A percentile compares a stretch with the other conserved stretches of the same genome.
These are phyloP conservation scores for fruit fly (Drosophila melanogaster) DNA, from an alignment of 1,140 invertebrate species.

Conservation along the genomic window DNA sequence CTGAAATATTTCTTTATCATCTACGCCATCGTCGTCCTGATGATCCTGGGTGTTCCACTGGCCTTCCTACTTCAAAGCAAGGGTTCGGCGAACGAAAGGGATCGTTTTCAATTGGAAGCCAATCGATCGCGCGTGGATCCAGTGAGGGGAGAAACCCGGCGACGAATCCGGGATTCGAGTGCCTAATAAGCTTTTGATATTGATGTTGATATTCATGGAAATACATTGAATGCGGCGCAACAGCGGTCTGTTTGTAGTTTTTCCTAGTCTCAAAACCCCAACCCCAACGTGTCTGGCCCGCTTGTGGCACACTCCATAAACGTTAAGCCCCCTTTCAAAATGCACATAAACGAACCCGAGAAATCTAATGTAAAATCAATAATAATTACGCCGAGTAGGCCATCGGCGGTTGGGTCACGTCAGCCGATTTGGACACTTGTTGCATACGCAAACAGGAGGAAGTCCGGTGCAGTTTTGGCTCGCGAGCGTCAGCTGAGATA, in stretches of 20 bases:
- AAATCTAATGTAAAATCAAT: slow-evolving; percentile 77
- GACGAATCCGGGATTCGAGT: slow-evolving; percentile 19
- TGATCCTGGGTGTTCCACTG: slow-evolving; percentile 20
- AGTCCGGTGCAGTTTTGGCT: slow-evolving; percentile 60
- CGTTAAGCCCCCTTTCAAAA: slow-evolving; percentile 53
- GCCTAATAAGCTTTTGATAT: slow-evolving; percentile 24
- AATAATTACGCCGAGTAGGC: slow-evolving; percentile 67
- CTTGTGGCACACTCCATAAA: slow-evolving; percentile 68
- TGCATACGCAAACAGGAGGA: slow-evolving; percentile 74
- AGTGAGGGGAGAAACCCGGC: neutral
- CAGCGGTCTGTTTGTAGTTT: slow-evolving; percentile 36
- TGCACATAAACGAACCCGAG: slow-evolving; percentile 39
- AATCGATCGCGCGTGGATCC: neutral
- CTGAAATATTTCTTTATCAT: slow-evolving; percentile 15
- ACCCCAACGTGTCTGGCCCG: slow-evolving; percentile 19
- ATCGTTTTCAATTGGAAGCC: slow-evolving; percentile 15
- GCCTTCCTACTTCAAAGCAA: slow-evolving; percentile 11
- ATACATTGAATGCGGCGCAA: slow-evolving; percentile 17
- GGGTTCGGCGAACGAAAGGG: slow-evolving; percentile 1
- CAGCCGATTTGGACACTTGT: slow-evolving; percentile 60
- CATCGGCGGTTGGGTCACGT: slow-evolving; percentile 58
- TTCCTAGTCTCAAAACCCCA: neutral
- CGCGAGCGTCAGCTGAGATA: slow-evolving; percentile 62
- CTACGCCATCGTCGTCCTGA: slow-evolving; percentile 22
- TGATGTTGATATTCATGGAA: slow-evolving; percentile 23